Percentiles rank a stretch among this genome's conserved stretches.
phyloP scores from a whole-genome alignment of 1,140 invertebrate species.

The Psix sp. region DNA sequence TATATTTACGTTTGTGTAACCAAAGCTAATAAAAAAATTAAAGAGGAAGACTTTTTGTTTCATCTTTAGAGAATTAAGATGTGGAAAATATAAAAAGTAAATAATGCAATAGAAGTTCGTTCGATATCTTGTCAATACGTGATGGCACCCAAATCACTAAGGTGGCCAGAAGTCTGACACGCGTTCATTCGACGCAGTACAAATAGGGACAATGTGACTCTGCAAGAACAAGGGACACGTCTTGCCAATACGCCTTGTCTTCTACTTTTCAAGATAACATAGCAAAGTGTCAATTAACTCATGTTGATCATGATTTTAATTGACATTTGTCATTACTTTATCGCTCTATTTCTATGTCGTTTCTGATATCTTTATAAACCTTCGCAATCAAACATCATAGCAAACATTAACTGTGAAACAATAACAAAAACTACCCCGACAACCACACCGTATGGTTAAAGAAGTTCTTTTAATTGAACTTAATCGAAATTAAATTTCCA shows the following conservation, averaged over 20 bases:
- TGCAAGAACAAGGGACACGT: slow-evolving; percentile 13
- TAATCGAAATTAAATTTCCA: too few relatives aligned
- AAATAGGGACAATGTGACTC: slow-evolving; percentile 11
- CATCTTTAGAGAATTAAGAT: too few relatives aligned
- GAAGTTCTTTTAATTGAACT: too few relatives aligned
- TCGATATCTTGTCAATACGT: slow-evolving; percentile 26
- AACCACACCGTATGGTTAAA: too few relatives aligned
- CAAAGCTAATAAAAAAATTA: too few relatives aligned
- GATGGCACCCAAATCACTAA: slow-evolving; percentile 30
- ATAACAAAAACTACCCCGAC: too few relatives aligned
- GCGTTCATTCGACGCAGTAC: slow-evolving; percentile 16
- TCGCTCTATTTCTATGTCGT: neutral
- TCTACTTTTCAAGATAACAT: slow-evolving; percentile 5
- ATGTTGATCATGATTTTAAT: slow-evolving; percentile 14
- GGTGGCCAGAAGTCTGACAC: slow-evolving; percentile 22
- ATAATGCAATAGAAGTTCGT: slow-evolving; percentile 25
- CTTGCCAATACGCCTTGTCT: slow-evolving; percentile 1
- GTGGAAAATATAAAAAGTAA: too few relatives aligned
- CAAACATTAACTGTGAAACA: neutral
- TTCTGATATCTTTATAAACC: too few relatives aligned
- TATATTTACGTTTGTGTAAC: too few relatives aligned
- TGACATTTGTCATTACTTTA: slow-evolving; percentile 14
- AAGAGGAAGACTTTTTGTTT: too few relatives aligned
- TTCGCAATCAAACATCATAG: too few relatives aligned
- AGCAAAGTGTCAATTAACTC: slow-evolving; percentile 22